These are phyloP conservation scores for Heterodera carotae DNA, from an alignment of 1,140 invertebrate genomes.

Conservation along the genomic window DNA sequence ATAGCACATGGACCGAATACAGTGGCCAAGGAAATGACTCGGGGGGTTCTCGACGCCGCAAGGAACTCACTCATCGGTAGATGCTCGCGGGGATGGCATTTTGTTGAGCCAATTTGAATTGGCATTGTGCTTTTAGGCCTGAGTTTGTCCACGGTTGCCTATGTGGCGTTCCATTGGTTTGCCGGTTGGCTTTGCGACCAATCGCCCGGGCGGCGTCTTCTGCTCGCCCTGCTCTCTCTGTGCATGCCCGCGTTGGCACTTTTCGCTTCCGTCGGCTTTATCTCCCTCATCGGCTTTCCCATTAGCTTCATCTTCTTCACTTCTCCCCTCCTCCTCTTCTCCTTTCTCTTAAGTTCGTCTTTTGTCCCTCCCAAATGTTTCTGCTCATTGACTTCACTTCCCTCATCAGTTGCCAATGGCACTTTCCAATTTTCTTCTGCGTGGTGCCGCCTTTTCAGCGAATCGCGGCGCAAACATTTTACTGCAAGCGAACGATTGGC, in stretches of 20 bases:
- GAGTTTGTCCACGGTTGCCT: conserved; percentile 32
- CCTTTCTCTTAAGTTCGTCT: conserved; percentile 38
- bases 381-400: background rate
- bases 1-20: conserved; percentile 43
- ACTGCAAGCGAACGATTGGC: conserved; percentile 40
- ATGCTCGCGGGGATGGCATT: background rate
- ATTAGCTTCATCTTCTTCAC: conserved; percentile 43
- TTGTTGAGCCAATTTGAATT: background rate
- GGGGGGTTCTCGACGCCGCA: conserved; percentile 31
- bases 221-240: conserved; percentile 35
- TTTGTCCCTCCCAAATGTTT: conserved; percentile 17
- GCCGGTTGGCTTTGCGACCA: conserved; percentile 40
- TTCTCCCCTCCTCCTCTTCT: conserved; percentile 39
- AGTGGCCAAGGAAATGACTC: conserved; percentile 40
- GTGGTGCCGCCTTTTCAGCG: conserved; percentile 32
- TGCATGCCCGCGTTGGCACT: conserved; percentile 31
- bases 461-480: conserved; percentile 44
- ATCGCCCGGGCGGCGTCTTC: conserved; percentile 23
- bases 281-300: conserved; percentile 32
- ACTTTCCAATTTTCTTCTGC: conserved; percentile 36
- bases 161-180: conserved; percentile 34
- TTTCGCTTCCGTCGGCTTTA: conserved; percentile 16
- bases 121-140: conserved; percentile 26
- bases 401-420: conserved; percentile 38
- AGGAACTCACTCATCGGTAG: conserved; percentile 6